phyloP scores from a whole-genome alignment of 37 sponge, comb jelly and placozoan species.

The Agelas oroides region DNA sequence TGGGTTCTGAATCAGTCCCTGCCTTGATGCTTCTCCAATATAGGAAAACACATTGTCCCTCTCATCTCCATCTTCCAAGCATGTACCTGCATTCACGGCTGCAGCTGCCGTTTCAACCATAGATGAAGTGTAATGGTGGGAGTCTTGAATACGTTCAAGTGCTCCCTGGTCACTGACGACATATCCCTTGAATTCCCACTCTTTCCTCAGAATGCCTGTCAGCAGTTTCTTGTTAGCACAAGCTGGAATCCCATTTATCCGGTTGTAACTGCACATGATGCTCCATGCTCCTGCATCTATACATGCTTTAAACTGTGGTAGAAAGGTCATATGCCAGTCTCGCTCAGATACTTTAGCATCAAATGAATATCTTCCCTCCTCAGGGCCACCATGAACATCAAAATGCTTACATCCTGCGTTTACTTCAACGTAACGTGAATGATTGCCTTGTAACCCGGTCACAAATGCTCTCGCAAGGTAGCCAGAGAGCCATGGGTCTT shows the following conservation, averaged over 20 bases:
- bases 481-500: slow-evolving; percentile 53
- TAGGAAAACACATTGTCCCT: slow-evolving; percentile 42
- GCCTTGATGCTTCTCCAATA: slow-evolving; percentile 37
- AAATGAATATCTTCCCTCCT: slow-evolving; percentile 60
- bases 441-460: slow-evolving; percentile 61
- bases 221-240: slow-evolving; percentile 43
- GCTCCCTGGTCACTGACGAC: slow-evolving; percentile 80
- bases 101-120: slow-evolving; percentile 23
- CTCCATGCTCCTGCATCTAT: slow-evolving; percentile 58
- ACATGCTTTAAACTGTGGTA: slow-evolving; percentile 62
- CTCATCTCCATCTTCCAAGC: slow-evolving; percentile 53
- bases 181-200: slow-evolving; percentile 70
- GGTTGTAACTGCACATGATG: slow-evolving; percentile 72
- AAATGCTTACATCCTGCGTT: slow-evolving; percentile 77
- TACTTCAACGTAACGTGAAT: slow-evolving; percentile 50
- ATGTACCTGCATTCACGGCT: slow-evolving; percentile 60
- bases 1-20: slow-evolving; percentile 22
- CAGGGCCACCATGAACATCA: slow-evolving; percentile 75
- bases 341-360: slow-evolving; percentile 59
- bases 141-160: slow-evolving; percentile 35
- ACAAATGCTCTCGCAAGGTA: slow-evolving; percentile 43
- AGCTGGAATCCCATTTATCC: neutral
- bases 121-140: slow-evolving; percentile 47
- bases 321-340: slow-evolving; percentile 70
- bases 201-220: slow-evolving; percentile 49